Percentiles rank a stretch among this genome's conserved stretches.
Conservation (phyloP, 1,140 invertebrate species). For the Drosophila sp. region DNA sequence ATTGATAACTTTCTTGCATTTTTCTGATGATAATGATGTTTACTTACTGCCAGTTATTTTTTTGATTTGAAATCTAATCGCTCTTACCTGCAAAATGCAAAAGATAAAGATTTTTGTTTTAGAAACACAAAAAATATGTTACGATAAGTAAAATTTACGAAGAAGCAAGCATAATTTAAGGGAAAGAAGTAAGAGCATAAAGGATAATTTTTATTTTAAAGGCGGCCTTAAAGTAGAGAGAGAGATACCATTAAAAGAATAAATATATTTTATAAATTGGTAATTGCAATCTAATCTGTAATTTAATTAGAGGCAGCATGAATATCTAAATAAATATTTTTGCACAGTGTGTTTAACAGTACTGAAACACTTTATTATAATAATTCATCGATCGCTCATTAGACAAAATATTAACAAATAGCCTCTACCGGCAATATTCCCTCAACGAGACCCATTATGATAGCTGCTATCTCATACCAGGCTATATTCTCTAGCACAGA, state of each 20-base stretch:
- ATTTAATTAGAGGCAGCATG: too few relatives aligned
- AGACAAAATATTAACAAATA: constrained; percentile 54
- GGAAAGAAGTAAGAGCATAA: too few relatives aligned
- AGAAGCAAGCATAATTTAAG: not conserved
- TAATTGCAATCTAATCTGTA: too few relatives aligned
- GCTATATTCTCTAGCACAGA: constrained; percentile 63
- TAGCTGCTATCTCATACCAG: constrained; percentile 71
- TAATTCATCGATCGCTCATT: not conserved
- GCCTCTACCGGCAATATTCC: constrained; percentile 67
- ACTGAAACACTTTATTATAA: not conserved
- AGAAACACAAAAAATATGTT: not conserved
- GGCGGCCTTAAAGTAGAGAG: too few relatives aligned
- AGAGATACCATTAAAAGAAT: too few relatives aligned
- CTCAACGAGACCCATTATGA: constrained; percentile 65
- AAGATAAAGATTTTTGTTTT: constrained; percentile 15
- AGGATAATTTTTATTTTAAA: too few relatives aligned
- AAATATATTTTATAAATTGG: too few relatives aligned
- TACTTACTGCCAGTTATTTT: constrained; percentile 13
- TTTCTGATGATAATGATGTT: constrained; percentile 4
- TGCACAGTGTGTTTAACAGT: not conserved
- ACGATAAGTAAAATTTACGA: not conserved
- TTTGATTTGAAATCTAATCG: constrained; percentile 55
- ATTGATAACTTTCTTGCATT: constrained; percentile 50
- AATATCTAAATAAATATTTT: too few relatives aligned
- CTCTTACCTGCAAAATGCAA: constrained; percentile 65